phyloP scores from a whole-genome alignment of 1,140 invertebrate genomes.

The Brachionus calyciflorus region DNA sequence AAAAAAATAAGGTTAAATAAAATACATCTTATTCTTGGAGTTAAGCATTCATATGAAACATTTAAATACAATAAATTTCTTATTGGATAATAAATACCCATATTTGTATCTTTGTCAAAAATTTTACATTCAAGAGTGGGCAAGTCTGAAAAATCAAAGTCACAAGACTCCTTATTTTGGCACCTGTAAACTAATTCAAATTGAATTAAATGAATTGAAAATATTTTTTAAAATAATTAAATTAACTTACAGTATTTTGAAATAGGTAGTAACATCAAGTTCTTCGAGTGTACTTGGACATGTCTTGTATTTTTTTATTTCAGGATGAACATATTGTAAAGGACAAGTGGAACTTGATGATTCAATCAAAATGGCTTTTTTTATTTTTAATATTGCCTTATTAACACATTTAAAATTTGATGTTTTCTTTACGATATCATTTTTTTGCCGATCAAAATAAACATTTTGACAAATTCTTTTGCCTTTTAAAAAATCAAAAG shows the following conservation, averaged over 20 bases:
- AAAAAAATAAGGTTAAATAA: background rate
- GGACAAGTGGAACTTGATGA: conserved; percentile 15
- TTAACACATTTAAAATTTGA: conserved; percentile 13
- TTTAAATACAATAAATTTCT: conserved; percentile 4
- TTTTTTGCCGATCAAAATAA: background rate
- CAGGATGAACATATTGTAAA: conserved; percentile 28
- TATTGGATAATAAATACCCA: background rate
- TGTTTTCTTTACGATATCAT: background rate
- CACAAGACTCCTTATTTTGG: conserved; percentile 32
- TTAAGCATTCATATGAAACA: conserved; percentile 28
- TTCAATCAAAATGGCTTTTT: conserved; percentile 24
- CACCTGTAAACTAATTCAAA: conserved; percentile 12
- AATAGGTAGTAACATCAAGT: conserved; percentile 9
- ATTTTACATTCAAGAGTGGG: background rate
- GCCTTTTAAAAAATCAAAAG: background rate
- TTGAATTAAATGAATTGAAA: background rate
- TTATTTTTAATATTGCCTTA: conserved; percentile 28
- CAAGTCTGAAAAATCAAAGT: conserved; percentile 17
- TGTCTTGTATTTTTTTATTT: background rate
- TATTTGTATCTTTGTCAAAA: background rate
- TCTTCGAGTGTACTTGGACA: background rate
- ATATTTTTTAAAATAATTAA: background rate
- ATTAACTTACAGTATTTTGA: conserved; percentile 14
- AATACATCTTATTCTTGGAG: conserved; percentile 33
- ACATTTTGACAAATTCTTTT: background rate